Evolutionary conservation across 2,888 invertebrate species (phyloP), one percentile per base, ranked within the genome.

Genomic region (Omphaloscelis lunosa): DNA sequence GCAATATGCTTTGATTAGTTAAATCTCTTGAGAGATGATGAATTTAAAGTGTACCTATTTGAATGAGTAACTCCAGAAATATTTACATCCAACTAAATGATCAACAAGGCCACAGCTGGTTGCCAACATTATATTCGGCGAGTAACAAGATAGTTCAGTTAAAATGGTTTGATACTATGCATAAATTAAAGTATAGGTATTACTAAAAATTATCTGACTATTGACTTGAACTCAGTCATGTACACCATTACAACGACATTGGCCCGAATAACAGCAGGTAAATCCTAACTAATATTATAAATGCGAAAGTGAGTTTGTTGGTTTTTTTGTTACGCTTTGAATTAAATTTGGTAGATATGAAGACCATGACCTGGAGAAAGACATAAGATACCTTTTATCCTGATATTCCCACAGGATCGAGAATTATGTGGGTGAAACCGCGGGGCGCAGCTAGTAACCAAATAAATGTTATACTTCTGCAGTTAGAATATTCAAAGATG

Each of bases 41-140:
- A 48, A 67, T 29, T n/a, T 45, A 53, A 62, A 58, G 41, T 67
- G 7, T 34, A 51, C 9, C n/a, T 59, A 34, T 84, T 65, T 68
- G 27, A 51, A 81, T 58, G 34, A 80, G 41, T 45, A 58, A n/a
- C 12, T 84, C 51, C 58, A 84, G 51, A 80, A 80, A 80, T 84
- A 84, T 58, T 67, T 62, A 67, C 62, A 45, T 67, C 12, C 15
- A 61, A 80, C 85, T 62, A 84, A 80, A 81, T 53, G 62, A 63
- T 68, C 58, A 81, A 81, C 80, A 81, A 81, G 80, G 85, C 39
- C 58, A 85, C 85, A 53, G 62, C 61, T 67, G 81, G 53, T 72
- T 85, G 80, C 85, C 85, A 85, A 80, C 80, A 61, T 59, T 70
- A 84, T 41, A 70, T 61, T 61, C 9, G 51, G 20, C n/a, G 27